These are phyloP conservation scores for Xylocampa areola DNA, from an alignment of 2,888 invertebrate species.

Conservation along the genomic window DNA sequence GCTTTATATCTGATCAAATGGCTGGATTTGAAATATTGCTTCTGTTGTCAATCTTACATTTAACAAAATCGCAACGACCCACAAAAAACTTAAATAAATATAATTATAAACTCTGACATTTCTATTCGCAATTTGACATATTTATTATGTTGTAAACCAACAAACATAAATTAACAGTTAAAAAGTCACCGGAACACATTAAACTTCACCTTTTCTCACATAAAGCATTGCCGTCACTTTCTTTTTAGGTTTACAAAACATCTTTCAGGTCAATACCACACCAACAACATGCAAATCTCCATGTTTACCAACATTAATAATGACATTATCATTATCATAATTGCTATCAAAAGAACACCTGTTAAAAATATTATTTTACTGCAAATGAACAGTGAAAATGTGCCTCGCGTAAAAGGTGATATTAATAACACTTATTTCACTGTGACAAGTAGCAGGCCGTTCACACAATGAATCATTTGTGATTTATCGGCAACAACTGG, in stretches of 20 bases:
- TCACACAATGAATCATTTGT: slow-evolving; percentile 62
- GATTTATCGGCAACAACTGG: slow-evolving; percentile 56
- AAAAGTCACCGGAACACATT: slow-evolving; percentile 37
- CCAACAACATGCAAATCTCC: slow-evolving; percentile 53
- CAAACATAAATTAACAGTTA: slow-evolving; percentile 38
- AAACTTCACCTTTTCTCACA: slow-evolving; percentile 48
- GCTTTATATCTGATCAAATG: not conserved
- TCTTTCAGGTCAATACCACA: slow-evolving; percentile 44
- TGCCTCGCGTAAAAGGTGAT: slow-evolving; percentile 47
- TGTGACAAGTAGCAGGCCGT: slow-evolving; percentile 38
- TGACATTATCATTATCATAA: slow-evolving; percentile 64
- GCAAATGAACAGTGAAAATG: slow-evolving; percentile 47
- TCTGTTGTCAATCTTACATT: not conserved
- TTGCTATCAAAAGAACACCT: slow-evolving; percentile 51
- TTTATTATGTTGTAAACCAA: slow-evolving; percentile 42
- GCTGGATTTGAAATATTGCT: not conserved
- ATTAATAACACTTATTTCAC: slow-evolving; percentile 49
- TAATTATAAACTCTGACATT: slow-evolving; percentile 25
- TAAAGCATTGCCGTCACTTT: slow-evolving; percentile 48
- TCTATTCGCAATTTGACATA: slow-evolving; percentile 39
- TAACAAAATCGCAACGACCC: not conserved
- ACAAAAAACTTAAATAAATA: slow-evolving; percentile 9
- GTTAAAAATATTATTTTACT: slow-evolving; percentile 39
- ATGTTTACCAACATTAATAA: slow-evolving; percentile 59
- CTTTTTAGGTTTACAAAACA: slow-evolving; percentile 38